Evolutionary conservation across 2,797 vertebrate species (phyloP), one percentile per base, ranked within the genome.

Genomic region (Ceryle rudis): DNA sequence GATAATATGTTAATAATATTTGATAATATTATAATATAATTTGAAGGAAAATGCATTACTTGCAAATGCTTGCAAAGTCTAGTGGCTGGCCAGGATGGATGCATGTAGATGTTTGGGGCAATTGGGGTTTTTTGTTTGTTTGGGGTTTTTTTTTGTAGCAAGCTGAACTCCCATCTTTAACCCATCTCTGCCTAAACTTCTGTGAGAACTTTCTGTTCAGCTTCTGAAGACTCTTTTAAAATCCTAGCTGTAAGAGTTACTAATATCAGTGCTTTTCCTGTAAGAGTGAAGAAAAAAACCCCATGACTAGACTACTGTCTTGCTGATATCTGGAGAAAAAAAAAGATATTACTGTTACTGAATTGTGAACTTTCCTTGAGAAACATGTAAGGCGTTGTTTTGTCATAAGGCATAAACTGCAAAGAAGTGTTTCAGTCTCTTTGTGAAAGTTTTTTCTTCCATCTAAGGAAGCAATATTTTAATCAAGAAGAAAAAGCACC

Each of bases 91-190:
- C 41, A 74, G 61, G 21, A 29, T n/a, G 75, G 39, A 47, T n/a
- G 17, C 29, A 6, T 18, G 12, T 9, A 65, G 33, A 39, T 60
- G 9, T 70, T 81, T 67, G 57, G 51, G 41, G 14, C 44, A 49
- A 1, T 11, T 1, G 23, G 9, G 35, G 3, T 4, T 5, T 31
- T 10, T 39, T 29, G 15, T 6, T 7, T 17, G 21, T 28, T 46
- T 70, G 17, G 7, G 21, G 5, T 29, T 35, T 12, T 23, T 18
- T 13, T 33, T 14, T 28, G 46, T 31, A 31, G 10, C 25, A n/a
- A 75, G 16, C 19, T 71, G 37, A 71, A 74, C 26, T 3, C 12
- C 2, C 2, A 39, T 20, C 15, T 5, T 52, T 65, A 78, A 28
- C n/a, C 28, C 1, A 1, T 25, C 10, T 44, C 3, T 7, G 5